These are phyloP conservation scores for Drosophila murphyi DNA, from an alignment of 1,140 invertebrate genomes.

Conservation along the genomic window DNA sequence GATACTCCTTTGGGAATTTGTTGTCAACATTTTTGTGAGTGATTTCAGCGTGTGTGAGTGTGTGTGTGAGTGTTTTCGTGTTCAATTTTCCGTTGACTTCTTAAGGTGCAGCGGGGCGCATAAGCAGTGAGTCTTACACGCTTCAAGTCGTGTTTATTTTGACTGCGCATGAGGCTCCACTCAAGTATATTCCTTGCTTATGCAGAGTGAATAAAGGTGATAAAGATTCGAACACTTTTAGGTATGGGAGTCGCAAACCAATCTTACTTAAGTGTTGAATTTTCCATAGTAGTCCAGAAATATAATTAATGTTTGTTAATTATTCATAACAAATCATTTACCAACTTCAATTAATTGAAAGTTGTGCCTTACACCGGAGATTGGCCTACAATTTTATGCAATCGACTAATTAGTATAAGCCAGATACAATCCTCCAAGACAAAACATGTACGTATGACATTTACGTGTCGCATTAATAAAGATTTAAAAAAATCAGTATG, in stretches of 20 bases:
- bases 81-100: conserved; percentile 11
- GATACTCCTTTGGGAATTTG: conserved; percentile 41
- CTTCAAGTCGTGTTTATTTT: conserved; percentile 18
- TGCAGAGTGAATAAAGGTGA: not conserved
- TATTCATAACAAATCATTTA: no score
- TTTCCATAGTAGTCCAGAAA: no score
- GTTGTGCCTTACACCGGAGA: no score
- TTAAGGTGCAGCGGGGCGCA: not conserved
- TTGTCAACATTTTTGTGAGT: conserved; percentile 60
- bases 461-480: not conserved
- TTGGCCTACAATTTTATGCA: no score
- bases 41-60: conserved; percentile 48
- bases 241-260: not conserved
- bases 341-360: no score
- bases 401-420: no score
- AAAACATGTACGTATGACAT: not conserved
- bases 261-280: no score
- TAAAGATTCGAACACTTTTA: not conserved
- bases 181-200: conserved; percentile 5
- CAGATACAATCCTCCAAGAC: not conserved
- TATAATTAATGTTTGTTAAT: no score
- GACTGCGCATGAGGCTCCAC: not conserved
- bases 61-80: conserved; percentile 10
- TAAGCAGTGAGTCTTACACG: conserved; percentile 10
- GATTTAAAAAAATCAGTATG: not conserved